phyloP scores from a whole-genome alignment of 2,797 vertebrate species.

The Philypnodon macrostomus region DNA sequence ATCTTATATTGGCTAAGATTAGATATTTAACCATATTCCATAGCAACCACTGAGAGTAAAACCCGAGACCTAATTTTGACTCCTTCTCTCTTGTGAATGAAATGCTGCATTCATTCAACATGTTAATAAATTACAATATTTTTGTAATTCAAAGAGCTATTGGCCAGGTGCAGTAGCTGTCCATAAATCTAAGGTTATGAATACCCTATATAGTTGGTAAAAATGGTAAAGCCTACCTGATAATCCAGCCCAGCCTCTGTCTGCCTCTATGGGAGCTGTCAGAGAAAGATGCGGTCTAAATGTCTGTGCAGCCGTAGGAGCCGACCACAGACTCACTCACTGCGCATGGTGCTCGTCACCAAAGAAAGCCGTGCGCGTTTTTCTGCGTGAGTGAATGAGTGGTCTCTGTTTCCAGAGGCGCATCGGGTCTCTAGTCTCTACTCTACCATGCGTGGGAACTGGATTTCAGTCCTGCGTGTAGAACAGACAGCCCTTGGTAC shows the following conservation, averaged over 20 bases:
- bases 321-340: slow-evolving; percentile 53
- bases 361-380: slow-evolving; percentile 21
- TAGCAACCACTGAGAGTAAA: slow-evolving; percentile 32
- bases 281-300: slow-evolving; percentile 68
- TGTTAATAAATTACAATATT: slow-evolving; percentile 29
- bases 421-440: slow-evolving; percentile 46
- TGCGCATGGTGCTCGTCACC: slow-evolving; percentile 69
- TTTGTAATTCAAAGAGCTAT: slow-evolving; percentile 33
- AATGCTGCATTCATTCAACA: slow-evolving; percentile 64
- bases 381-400: slow-evolving; percentile 31
- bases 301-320: slow-evolving; percentile 50
- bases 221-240: slow-evolving; percentile 62
- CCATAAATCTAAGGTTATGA: slow-evolving; percentile 10
- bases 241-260: slow-evolving; percentile 44
- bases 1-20: too few species aligned
- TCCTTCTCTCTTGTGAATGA: slow-evolving; percentile 55
- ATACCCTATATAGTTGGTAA: slow-evolving; percentile 30
- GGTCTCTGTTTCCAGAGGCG: slow-evolving; percentile 38
- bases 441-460: slow-evolving; percentile 61
- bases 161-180: slow-evolving; percentile 20
- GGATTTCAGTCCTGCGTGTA: slow-evolving; percentile 49
- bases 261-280: slow-evolving; percentile 54
- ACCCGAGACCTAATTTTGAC: slow-evolving; percentile 23
- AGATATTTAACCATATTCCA: slow-evolving; percentile 24
- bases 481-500: slow-evolving; percentile 73